phyloP scores from a whole-genome alignment of 2,888 invertebrate species.

The Adela reaumurella region DNA sequence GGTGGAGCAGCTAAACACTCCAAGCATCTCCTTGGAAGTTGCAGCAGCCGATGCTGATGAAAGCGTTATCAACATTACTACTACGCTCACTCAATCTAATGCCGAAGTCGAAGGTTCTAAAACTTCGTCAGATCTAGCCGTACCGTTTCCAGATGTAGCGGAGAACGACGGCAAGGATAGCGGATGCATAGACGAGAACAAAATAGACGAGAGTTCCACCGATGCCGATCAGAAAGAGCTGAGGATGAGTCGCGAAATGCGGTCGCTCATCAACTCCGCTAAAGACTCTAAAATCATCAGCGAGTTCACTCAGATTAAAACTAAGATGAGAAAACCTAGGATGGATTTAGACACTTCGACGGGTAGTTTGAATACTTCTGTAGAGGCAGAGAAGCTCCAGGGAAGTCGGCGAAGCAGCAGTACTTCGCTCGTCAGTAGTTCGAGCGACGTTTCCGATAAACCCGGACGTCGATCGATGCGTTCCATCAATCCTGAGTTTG shows the following conservation, averaged over 20 bases:
- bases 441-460: constrained; percentile 38
- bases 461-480: constrained; percentile 50
- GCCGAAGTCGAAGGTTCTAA: too few species aligned
- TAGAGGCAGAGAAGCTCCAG: constrained; percentile 29
- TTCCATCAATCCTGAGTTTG: constrained; percentile 62
- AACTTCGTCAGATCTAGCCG: too few species aligned
- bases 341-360: constrained; percentile 39
- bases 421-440: constrained; percentile 32
- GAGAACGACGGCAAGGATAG: background rate
- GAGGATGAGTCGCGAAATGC: constrained; percentile 53
- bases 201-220: background rate
- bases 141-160: too few species aligned
- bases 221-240: background rate
- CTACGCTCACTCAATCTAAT: too few species aligned
- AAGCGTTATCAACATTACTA: too few species aligned
- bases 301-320: constrained; percentile 54
- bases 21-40: too few species aligned
- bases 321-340: constrained; percentile 45
- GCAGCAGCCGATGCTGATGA: too few species aligned
- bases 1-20: too few species aligned
- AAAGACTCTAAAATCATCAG: constrained; percentile 65
- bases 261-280: constrained; percentile 61
- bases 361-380: constrained; percentile 35
- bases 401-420: constrained; percentile 29
- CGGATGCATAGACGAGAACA: background rate